These are phyloP conservation scores for Octopus sinensis DNA, from an alignment of 1,140 invertebrate species.

Conservation along the genomic window DNA sequence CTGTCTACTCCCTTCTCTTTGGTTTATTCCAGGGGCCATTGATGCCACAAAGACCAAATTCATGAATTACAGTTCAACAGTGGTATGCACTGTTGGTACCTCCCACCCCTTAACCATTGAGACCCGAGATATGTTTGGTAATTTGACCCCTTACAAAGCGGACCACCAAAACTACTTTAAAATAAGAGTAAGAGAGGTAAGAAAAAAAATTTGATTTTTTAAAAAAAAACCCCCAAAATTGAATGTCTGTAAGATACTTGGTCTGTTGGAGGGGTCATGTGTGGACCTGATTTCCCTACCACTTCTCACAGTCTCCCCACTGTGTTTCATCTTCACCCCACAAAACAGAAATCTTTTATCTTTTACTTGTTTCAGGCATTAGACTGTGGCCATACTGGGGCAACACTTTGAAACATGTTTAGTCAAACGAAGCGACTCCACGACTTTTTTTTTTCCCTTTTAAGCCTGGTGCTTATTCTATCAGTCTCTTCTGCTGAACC, in stretches of 20 bases:
- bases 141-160: conserved; percentile 69
- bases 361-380: too few species aligned
- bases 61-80: conserved; percentile 80
- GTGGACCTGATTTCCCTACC: too few species aligned
- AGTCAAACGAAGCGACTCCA: too few species aligned
- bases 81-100: conserved; percentile 75
- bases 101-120: conserved; percentile 80
- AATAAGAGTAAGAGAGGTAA: conserved; percentile 55
- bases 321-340: too few species aligned
- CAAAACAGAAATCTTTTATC: too few species aligned
- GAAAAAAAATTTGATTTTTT: not conserved
- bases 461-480: too few species aligned
- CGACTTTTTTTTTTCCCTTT: too few species aligned
- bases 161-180: conserved; percentile 66
- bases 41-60: conserved; percentile 82
- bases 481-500: too few species aligned
- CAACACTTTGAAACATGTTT: too few species aligned
- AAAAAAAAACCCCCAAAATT: not conserved
- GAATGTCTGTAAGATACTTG: not conserved
- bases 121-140: conserved; percentile 84
- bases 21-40: conserved; percentile 66
- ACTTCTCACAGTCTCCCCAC: too few species aligned
- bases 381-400: too few species aligned
- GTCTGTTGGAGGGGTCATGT: too few species aligned
- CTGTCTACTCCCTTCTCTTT: not conserved